Evolutionary conservation across 1,140 invertebrate species (phyloP).

Genomic region (Dinothrombium tinctorium): DNA sequence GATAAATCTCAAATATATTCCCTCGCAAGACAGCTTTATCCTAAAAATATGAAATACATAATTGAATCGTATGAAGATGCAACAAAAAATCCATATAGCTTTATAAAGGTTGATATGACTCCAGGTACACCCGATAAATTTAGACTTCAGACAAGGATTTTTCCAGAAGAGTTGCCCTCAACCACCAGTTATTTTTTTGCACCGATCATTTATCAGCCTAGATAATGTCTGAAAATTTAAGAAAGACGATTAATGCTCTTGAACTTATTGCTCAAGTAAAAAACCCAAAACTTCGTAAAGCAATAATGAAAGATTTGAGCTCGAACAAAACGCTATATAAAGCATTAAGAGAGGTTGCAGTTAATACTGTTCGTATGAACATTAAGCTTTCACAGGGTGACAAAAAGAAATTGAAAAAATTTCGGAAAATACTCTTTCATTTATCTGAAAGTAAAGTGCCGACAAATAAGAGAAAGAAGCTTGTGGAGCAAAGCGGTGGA

Average conservation of each 20-base stretch:
- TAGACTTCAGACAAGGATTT: background rate
- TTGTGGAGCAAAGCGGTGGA: background rate
- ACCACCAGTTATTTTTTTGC: background rate
- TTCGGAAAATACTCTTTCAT: background rate
- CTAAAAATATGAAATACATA: conserved; percentile 20
- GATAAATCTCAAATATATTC: conserved; percentile 21
- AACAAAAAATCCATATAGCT: conserved; percentile 2
- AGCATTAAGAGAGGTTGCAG: background rate
- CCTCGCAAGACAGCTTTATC: conserved; percentile 19
- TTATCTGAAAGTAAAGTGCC: background rate
- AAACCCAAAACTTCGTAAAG: background rate
- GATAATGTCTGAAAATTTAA: conserved; percentile 1
- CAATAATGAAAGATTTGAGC: background rate
- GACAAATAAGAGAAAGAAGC: background rate
- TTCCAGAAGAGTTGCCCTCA: background rate
- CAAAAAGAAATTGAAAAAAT: background rate
- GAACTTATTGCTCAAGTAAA: background rate
- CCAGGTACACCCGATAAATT: conserved; percentile 3
- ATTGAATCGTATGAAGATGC: conserved; percentile 19
- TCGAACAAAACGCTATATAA: background rate
- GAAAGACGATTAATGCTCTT: background rate
- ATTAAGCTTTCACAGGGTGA: background rate
- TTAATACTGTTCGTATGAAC: background rate
- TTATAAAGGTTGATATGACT: conserved; percentile 6
- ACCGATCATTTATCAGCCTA: background rate